A percentile compares a stretch with the other conserved stretches of the same genome.
Evolutionary conservation across 2,797 vertebrate species (phyloP).

Genomic region (Eidolon dupreanum): DNA sequence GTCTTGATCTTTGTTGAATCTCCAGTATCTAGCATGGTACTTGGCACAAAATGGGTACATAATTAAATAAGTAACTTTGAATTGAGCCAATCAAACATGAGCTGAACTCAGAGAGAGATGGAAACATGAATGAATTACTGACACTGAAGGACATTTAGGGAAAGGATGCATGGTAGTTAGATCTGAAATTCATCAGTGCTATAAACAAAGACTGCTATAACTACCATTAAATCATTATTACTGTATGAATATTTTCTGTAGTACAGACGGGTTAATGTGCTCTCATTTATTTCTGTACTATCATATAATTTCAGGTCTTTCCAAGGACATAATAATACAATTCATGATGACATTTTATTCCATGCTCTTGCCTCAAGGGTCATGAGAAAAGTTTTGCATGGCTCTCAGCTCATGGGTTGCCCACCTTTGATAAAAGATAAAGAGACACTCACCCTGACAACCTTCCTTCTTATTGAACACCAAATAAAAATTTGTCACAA

Average conservation of each 20-base stretch:
- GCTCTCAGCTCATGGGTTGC: neutral
- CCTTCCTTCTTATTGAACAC: neutral
- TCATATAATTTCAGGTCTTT: slow-evolving; percentile 62
- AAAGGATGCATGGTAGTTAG: neutral
- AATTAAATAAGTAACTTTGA: neutral
- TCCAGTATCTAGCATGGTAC: neutral
- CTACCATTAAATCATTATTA: neutral
- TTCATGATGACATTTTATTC: slow-evolving; percentile 41
- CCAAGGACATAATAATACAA: slow-evolving; percentile 54
- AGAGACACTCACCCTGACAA: neutral
- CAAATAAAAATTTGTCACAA: slow-evolving; percentile 8
- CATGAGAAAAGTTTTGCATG: slow-evolving; percentile 2
- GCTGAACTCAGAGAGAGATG: neutral
- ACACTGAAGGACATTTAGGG: neutral
- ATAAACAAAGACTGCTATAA: neutral
- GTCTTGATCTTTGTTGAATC: neutral
- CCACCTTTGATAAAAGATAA: neutral
- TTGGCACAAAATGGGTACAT: neutral
- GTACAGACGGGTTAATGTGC: neutral
- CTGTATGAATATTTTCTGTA: slow-evolving; percentile 8
- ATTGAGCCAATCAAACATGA: neutral
- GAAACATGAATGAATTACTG: neutral
- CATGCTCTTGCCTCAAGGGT: slow-evolving; percentile 21
- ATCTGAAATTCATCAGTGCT: slow-evolving; percentile 1
- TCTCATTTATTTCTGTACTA: slow-evolving; percentile 43